Evolutionary conservation across 2,797 vertebrate species (phyloP).

Genomic region (Coregonus sp.): DNA sequence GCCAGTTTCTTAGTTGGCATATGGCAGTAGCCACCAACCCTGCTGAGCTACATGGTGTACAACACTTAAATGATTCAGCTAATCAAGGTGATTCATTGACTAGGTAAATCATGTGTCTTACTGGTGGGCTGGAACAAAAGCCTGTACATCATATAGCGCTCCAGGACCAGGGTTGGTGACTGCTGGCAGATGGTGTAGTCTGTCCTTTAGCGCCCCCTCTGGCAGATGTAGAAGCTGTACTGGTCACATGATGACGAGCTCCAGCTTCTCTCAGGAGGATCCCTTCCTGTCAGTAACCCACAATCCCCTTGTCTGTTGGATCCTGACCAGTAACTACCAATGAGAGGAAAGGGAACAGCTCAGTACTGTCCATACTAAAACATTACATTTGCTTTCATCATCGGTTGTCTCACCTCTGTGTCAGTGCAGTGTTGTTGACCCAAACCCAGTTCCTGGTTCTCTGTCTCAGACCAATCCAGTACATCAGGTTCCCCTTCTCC

Average conservation of each 20-base stretch:
- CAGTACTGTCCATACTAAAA: background rate
- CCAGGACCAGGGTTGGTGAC: no score
- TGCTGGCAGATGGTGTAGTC: background rate
- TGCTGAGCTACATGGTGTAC: background rate
- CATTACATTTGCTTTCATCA: background rate
- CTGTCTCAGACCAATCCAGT: slow-evolving; percentile 73
- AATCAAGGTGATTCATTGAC: background rate
- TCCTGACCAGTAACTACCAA: slow-evolving; percentile 64
- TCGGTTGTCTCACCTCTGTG: slow-evolving; percentile 47
- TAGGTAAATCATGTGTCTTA: slow-evolving; percentile 3
- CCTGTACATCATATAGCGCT: background rate
- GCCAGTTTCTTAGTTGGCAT: background rate
- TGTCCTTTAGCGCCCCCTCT: slow-evolving; percentile 27
- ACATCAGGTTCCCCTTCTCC: slow-evolving; percentile 33
- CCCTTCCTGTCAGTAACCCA: slow-evolving; percentile 40
- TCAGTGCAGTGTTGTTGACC: slow-evolving; percentile 52
- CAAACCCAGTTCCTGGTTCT: slow-evolving; percentile 55
- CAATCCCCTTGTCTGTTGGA: slow-evolving; percentile 4
- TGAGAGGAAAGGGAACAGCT: slow-evolving; percentile 2
- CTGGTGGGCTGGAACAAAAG: background rate
- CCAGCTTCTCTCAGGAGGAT: slow-evolving; percentile 55
- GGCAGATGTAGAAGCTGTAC: slow-evolving; percentile 70
- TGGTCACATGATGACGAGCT: accelerated
- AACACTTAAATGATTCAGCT: background rate
- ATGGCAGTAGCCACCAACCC: background rate